Base-by-base conservation (phyloP, 2,113 vertebrate genomes). In the Oreotrochilus melanogaster region DNA sequence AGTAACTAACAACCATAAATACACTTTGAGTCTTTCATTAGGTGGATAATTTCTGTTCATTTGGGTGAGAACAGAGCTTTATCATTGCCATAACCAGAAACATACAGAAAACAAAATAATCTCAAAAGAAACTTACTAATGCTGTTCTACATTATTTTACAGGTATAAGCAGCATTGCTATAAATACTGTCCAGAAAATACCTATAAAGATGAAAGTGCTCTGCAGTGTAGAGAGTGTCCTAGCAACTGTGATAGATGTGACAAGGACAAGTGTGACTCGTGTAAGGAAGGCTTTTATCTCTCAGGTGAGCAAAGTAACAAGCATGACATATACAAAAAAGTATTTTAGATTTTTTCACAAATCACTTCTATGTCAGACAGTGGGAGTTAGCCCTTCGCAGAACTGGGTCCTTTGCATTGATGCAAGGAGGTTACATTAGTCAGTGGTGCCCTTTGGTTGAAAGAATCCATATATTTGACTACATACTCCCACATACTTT, bases 241-340 rank as follows among this genome's bases (percentile, higher is more conserved):
- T 6, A 86, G 96, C 31, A 93, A 90, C 54, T 99, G 99, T 50
- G 71, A 74, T 9, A 98, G 80, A 96, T 99, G 99, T 92, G 98
- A 99, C 88, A 91, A 96, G 53, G 75, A 95, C 6, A 97, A 97
- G 70, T 99, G 99, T 95, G 96, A 98, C 87, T 98, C 96, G 42
- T 99, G 99, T 95, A 93, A 98, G 33, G 96, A 98, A 5, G 98
- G 97, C 57, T 98, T 98, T 97, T 99, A 98, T 71, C 96, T 99
- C 65, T 98, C 90, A 39, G 98, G 99, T 99, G 96, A 97, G 95
- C 18, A 18, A 69, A 85, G 23, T 54, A 33, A 6, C 22, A 75
- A 24, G 22, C 30, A 56, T 21, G 12, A 16, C 27, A 62, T 56
- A 61, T 17, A 42, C 13, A 22, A 4, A 31, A 11, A 90, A 85